Evolutionary conservation across 2,888 invertebrate genomes (phyloP), one percentile per base, ranked within the genome.

Genomic region (Pseudoips prasinana): DNA sequence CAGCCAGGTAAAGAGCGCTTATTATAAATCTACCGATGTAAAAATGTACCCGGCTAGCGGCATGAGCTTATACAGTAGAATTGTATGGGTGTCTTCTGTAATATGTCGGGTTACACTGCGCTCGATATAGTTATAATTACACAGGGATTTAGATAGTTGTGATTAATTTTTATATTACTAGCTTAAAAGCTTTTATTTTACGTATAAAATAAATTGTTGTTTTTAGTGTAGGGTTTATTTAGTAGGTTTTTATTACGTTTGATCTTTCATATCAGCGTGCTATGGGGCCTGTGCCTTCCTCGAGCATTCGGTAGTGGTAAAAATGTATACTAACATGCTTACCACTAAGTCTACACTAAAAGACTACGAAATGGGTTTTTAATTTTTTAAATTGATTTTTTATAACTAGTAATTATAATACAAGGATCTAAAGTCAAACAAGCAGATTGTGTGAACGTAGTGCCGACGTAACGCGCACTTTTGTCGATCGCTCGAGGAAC

Each of bases 1-100:
- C 89, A 89, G 85, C 89, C 89, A 89, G 89, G 89, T 89, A 89
- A 86, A 68, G 81, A 83, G 83, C 81, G 86, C 85, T 83, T 83
- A 57, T 58, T 69, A 68, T 75, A 69, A 69, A 68, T 59, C 63
- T 67, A 72, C 73, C 73, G 67, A 60, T 74, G 67, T 78, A 64
- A 67, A 68, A 63, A 67, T 57, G 63, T 73, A 77, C 75, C 68
- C 72, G 70, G 75, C 67, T 68, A 59, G 57, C 65, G 71, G 85
- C 83, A 85, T 85, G 85, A 72, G 83, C 85, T 83, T 82, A 47
- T 60, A 68, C 68, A 76, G 79, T 81, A 75, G 72, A 62, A 56
- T 50, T 56, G 58, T 58, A 59, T 61, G 69, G 77, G 74, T 67
- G 68, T 76, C 63, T 67, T 57, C 51, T 53, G 57, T 61, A 70